Percentiles rank a stretch among this genome's conserved stretches.
These are phyloP conservation scores for Machaerirhynchus nigripectus DNA, from an alignment of 2,113 vertebrate genomes.

Conservation along the genomic window DNA sequence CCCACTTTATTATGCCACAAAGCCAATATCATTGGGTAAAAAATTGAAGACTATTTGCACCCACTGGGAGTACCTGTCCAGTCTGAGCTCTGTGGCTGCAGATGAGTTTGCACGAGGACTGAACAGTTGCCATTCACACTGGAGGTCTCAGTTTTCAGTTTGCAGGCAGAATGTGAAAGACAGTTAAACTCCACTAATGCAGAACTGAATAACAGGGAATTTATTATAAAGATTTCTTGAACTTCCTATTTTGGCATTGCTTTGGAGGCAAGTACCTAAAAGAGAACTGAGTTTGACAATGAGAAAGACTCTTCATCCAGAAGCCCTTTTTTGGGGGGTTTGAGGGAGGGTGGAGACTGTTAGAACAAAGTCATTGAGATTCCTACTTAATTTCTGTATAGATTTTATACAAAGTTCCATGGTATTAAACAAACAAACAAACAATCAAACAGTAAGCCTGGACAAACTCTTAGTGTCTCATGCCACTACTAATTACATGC, in stretches of 20 bases:
- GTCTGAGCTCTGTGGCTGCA: background rate
- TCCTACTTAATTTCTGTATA: background rate
- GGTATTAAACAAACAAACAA: background rate
- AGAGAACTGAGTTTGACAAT: background rate
- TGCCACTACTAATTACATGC: background rate
- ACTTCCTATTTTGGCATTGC: background rate
- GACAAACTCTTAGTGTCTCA: background rate
- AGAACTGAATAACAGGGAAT: background rate
- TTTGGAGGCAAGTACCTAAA: background rate
- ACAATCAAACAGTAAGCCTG: background rate
- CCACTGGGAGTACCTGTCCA: background rate
- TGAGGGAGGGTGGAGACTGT: accelerated
- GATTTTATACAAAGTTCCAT: background rate
- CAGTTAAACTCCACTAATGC: background rate
- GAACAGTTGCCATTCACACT: background rate
- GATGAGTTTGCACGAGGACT: background rate
- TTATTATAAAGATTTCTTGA: background rate
- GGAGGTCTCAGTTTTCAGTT: background rate
- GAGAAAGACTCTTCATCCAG: background rate
- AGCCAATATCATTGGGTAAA: background rate
- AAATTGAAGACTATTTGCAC: background rate
- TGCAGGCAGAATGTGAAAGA: background rate
- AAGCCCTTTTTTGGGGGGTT: background rate
- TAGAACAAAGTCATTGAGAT: background rate
- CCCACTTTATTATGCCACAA: background rate